These are phyloP conservation scores for Apaloderma vittatum DNA, from an alignment of 2,113 vertebrate genomes.

Conservation along the genomic window DNA sequence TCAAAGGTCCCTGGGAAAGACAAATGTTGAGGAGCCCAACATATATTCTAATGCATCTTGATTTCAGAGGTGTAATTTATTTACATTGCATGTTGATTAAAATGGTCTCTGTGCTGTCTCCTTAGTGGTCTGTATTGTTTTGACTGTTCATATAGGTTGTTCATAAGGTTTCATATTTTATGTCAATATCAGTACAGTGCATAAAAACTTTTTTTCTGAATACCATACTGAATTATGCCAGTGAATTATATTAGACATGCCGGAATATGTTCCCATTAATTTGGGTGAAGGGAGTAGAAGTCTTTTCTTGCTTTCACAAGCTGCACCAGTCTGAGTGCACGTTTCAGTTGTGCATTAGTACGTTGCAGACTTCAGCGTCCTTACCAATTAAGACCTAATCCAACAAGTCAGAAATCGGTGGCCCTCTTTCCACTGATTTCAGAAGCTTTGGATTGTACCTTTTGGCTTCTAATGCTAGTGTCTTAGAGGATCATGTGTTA, in stretches of 20 bases:
- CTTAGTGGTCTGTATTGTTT: background rate
- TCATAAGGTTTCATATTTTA: background rate
- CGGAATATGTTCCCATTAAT: background rate
- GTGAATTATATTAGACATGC: background rate
- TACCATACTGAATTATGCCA: background rate
- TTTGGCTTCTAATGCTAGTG: background rate
- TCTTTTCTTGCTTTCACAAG: background rate
- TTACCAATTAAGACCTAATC: background rate
- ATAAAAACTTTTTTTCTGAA: background rate
- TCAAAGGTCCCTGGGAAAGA: background rate
- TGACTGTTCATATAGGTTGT: background rate
- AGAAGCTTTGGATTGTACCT: background rate
- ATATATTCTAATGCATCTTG: background rate
- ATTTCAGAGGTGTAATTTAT: background rate
- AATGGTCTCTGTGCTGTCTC: background rate
- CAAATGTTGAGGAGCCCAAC: background rate
- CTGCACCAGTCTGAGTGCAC: rapidly evolving
- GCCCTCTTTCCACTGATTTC: background rate
- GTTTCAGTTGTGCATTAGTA: background rate
- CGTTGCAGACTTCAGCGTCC: background rate
- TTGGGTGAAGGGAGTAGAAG: background rate
- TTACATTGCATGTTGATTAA: background rate
- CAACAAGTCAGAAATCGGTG: background rate
- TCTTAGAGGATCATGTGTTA: background rate
- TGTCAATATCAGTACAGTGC: background rate